A percentile compares a stretch with the other conserved stretches of the same genome.
phyloP scores from a whole-genome alignment of 2,797 vertebrate species.

The Diplodus puntazzo region DNA sequence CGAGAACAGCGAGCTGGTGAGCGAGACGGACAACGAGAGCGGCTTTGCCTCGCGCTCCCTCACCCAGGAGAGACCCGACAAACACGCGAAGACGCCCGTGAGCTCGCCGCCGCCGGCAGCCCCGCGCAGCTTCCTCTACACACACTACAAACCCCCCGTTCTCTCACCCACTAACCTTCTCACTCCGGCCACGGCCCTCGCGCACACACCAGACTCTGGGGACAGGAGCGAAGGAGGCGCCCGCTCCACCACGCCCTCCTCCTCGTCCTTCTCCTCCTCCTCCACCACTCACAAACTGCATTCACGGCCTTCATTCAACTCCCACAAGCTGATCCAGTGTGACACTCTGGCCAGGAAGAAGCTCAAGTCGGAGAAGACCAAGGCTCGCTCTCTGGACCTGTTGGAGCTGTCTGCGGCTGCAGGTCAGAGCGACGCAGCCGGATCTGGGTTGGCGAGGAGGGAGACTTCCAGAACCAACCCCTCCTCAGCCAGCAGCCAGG shows the following conservation, averaged over 20 bases:
- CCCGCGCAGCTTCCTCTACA: constrained; percentile 83
- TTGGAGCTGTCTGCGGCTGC: constrained; percentile 64
- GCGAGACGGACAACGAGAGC: constrained; percentile 95
- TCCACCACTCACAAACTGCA: constrained; percentile 82
- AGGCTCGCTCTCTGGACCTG: constrained; percentile 80
- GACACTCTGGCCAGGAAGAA: constrained; percentile 95
- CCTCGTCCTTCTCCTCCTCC: constrained; percentile 82
- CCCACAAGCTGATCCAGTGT: constrained; percentile 95
- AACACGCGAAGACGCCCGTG: constrained; percentile 41
- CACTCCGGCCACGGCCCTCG: constrained; percentile 44
- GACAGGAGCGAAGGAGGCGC: constrained; percentile 75
- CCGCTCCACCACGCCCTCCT: constrained; percentile 83
- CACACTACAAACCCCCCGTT: constrained; percentile 72
- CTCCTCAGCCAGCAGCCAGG: constrained; percentile 83
- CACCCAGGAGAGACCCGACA: constrained; percentile 85
- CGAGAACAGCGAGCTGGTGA: constrained; percentile 93
- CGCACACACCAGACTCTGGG: constrained; percentile 53
- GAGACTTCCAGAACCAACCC: constrained; percentile 78
- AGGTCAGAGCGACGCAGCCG: constrained; percentile 19
- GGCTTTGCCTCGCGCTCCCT: constrained; percentile 88
- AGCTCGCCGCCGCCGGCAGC: neutral
- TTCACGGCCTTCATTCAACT: constrained; percentile 90
- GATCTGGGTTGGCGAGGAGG: constrained; percentile 26
- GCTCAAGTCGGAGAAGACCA: constrained; percentile 84
- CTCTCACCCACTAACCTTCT: constrained; percentile 48